Evolutionary conservation across 1,140 invertebrate genomes (phyloP).

Genomic region (Euura saliciscinereae): DNA sequence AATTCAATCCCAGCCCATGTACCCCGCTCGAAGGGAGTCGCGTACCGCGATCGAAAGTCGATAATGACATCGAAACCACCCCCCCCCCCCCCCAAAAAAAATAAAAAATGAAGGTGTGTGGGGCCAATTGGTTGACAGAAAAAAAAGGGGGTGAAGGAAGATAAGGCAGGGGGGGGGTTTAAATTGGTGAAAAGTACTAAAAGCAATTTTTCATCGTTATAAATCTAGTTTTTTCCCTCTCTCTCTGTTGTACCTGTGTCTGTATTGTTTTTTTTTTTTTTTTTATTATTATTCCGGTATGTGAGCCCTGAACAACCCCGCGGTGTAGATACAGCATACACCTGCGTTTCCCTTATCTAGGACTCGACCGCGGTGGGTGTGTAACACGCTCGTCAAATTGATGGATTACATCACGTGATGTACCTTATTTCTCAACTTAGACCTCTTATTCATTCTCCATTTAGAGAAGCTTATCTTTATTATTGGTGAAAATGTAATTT

Average conservation of each 20-base stretch:
- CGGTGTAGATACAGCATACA: not conserved
- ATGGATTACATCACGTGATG: constrained; percentile 1
- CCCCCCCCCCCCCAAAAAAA: too few relatives aligned
- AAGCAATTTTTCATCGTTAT: not conserved
- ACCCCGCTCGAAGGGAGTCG: too few relatives aligned
- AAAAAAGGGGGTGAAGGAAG: not conserved
- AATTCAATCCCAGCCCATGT: not conserved
- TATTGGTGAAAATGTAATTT: too few relatives aligned
- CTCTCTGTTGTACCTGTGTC: not conserved
- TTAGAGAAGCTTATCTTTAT: too few relatives aligned
- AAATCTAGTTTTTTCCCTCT: not conserved
- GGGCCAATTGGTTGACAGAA: too few relatives aligned
- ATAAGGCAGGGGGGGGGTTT: not conserved
- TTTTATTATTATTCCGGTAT: not conserved
- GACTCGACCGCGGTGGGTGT: not conserved
- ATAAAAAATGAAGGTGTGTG: too few relatives aligned
- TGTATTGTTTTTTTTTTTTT: not conserved
- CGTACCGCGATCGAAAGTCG: too few relatives aligned
- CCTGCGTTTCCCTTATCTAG: not conserved
- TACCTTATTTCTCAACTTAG: not conserved
- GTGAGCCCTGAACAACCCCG: not conserved
- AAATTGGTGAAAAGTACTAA: not conserved
- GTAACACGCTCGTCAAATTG: constrained; percentile 4
- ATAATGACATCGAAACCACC: too few relatives aligned
- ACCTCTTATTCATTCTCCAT: not conserved